Base-by-base conservation (phyloP, 2,113 vertebrate genomes). In the Coracopsis vasa region DNA sequence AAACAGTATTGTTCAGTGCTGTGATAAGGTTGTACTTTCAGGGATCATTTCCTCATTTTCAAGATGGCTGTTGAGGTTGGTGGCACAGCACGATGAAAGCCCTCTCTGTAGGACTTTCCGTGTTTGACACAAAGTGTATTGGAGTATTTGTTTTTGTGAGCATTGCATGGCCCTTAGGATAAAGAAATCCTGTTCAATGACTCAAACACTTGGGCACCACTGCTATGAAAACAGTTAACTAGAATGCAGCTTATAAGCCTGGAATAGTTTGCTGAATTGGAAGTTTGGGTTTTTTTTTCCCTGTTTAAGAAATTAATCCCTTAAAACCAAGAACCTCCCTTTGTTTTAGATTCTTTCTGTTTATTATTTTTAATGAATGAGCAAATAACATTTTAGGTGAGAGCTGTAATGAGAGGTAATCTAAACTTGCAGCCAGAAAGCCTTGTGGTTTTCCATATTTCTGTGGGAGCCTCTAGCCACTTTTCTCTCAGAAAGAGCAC, bases 341-440 rank as follows among this genome's bases (percentile, higher is more conserved):
- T 21, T 54, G 3, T 15, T 75, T 80, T 72, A 95, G 83, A 94
- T 96, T 70, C 53, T 82, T 96, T 69, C 35, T 51, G 42, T 70
- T 96, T 72, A 91, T 94, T 85, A 75, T 92, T 94, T 96, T 95
- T 91, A 97, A 88, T 16, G 29, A 96, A 92, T 69, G 44, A 73
- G 19, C 41, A 96, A 90, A 64, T 79, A 84, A n/a, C 23, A 64
- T 67, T 88, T 84, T 65, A 87, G 42, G 48, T 71, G 48, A 94
- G 78, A 96, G 85, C 81, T 86, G 85, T 96, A 45, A 61, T 64
- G 74, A 81, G 67, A 90, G 56, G 80, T 88, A 90, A 89, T 92
- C 78, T 86, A 89, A 97, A 61, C 65, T 80, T 85, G 64, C 8
- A 28, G 66, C 41, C 83, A 94, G 86, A 88, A 96, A 95, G 54